Evolutionary conservation across 2,888 invertebrate species (phyloP).

Genomic region (Eupithecia inturbata): DNA sequence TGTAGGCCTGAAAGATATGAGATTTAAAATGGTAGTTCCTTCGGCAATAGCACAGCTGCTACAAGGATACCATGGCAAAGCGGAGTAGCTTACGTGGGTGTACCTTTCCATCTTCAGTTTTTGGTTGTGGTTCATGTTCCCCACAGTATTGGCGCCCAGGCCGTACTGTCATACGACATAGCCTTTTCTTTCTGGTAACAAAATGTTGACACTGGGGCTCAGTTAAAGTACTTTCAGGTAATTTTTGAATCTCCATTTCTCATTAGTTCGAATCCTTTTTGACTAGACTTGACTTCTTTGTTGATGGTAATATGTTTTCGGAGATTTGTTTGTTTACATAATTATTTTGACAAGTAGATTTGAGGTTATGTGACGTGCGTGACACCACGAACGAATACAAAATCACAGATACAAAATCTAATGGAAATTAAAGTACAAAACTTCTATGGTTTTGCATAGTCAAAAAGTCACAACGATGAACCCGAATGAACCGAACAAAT

Average conservation of each 20-base stretch:
- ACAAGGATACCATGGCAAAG: neutral
- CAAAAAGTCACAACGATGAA: neutral
- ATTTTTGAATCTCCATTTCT: constrained; percentile 34
- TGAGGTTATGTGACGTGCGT: too few relatives aligned
- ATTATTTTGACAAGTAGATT: neutral
- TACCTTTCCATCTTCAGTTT: constrained; percentile 51
- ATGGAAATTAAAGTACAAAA: neutral
- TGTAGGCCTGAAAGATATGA: neutral
- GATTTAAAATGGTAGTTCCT: neutral
- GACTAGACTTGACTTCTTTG: too few relatives aligned
- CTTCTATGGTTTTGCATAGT: too few relatives aligned
- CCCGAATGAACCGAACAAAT: neutral
- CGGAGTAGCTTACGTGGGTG: neutral
- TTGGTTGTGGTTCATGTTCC: constrained; percentile 85
- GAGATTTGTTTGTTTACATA: neutral
- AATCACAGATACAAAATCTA: too few relatives aligned
- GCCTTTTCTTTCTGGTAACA: constrained; percentile 88
- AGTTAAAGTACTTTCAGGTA: constrained; percentile 8
- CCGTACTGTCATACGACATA: constrained; percentile 90
- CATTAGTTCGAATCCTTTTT: neutral
- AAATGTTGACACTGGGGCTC: constrained; percentile 85
- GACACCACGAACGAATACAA: too few relatives aligned
- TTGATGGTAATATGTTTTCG: too few relatives aligned
- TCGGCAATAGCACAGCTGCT: neutral
- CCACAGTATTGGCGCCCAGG: constrained; percentile 88